Evolutionary conservation across 2,113 vertebrate species (phyloP), one percentile per base, ranked within the genome.

Genomic region (Hoplias malabaricus): DNA sequence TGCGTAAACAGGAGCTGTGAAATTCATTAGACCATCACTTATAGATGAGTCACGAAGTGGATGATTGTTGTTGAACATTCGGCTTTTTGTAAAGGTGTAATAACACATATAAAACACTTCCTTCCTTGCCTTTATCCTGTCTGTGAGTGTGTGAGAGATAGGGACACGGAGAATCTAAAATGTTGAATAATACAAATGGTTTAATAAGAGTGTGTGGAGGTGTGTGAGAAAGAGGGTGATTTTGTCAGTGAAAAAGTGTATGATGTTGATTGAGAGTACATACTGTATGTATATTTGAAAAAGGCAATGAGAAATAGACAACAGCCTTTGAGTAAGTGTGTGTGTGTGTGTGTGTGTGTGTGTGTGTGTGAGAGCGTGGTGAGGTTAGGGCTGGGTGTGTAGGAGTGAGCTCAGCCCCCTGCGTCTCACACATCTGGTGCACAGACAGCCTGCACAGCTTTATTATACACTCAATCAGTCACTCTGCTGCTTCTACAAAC

Each of bases 391-490:
- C 80, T 90, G 80, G 50, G 65, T 73, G 79, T 92, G 89, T 87
- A 90, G 91, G 92, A 89, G 91, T 92, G 90, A 79, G 92, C 88
- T 86, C 84, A 73, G 68, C 87, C 86, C 87, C 88, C 80, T 71
- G 77, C 56, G 48, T 74, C 63, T 73, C 10, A 36, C 87, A 93
- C 95, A 98, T 98, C 95, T 98, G 96, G 93, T 92, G 80, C 53
- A 86, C 95, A 96, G 92, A 93, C 92, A 75, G 48, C 21, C 21
- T 38, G 69, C 54, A 21, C 59, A 36, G 80, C 74, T 66, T 77
- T 67, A 74, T 77, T 73, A 78, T 69, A 76, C 65, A 73, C 70
- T 69, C 46, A 70, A 75, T 78, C 68, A 59, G 31, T 56, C 54
- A 62, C 40, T 73, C 59, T 50, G 29, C n/a, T 40, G 53, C 66